Base-by-base conservation (phyloP, 2,888 invertebrate species). In the Nomada ferruginata region DNA sequence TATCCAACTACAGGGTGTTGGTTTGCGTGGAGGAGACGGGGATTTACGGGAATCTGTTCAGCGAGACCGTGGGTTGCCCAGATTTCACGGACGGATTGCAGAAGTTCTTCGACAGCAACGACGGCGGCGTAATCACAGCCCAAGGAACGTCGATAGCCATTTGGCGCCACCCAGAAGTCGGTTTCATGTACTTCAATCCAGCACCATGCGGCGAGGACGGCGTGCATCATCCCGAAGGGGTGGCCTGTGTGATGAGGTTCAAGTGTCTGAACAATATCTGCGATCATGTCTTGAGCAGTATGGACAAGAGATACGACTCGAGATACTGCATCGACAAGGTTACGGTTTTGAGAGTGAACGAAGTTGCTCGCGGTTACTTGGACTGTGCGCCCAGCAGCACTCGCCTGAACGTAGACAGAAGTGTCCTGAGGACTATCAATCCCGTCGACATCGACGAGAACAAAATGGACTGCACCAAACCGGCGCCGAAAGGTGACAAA, bases 191-290 rank as follows among this genome's bases (percentile, higher is more conserved):
- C 89, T 96, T 95, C 68, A 96, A 96, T 85, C 95, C 96, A 0
- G 95, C 95, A 26, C 94, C 95, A 0, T 95, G 95, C 71, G 95
- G 95, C 84, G 95, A 95, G 15, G 94, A 94, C 26, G 96, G 96
- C 90, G 70, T 91, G 2, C 84, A 69, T 10, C 36, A 44, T 5
- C 4, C 70, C 0, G 73, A 55, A 0, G 92, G 92, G 0, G 64
- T 70, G 0, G 92, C 93, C 13, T 92, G 93, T 23, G 18, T 90
- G 0, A 85, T 92, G 79, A 87, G 90, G 26, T 91, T 90, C 73
- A 90, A 86, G 7, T 82, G 81, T 3, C 15, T 91, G 63, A 85
- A 86, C 60, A 90, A 89, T 2, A 63, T 93, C 50, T 68, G 81
- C 0, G 86, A 91, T 15, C 74, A 89, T 2, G 87, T 92, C 20